Percentiles rank a stretch among this genome's conserved stretches.
Conservation (phyloP, 30 jellyfish, hydroid and myxozoan species). For the Hydra vulgaris region DNA sequence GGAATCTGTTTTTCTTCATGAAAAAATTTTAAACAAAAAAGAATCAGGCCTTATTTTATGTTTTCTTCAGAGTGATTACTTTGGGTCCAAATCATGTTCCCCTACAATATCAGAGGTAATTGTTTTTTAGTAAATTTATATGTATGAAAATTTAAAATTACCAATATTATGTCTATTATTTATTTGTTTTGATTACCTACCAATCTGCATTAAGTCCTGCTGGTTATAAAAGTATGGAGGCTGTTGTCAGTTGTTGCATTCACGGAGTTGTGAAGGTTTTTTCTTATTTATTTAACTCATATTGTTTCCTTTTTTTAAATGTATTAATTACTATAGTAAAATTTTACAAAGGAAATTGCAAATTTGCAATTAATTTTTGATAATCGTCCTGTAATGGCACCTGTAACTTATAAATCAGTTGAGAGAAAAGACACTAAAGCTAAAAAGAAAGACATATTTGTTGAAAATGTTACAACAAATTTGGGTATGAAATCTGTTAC, state of each 20-base stretch:
- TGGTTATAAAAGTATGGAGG: constrained; percentile 8
- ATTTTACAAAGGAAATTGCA: constrained; percentile 1
- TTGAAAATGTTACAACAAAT: too few relatives aligned
- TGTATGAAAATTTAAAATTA: too few relatives aligned
- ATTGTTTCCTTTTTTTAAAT: too few relatives aligned
- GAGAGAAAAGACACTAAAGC: neutral
- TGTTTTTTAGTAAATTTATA: neutral
- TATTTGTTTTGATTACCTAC: neutral
- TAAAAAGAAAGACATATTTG: neutral
- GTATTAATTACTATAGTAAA: neutral
- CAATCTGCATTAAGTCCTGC: constrained; percentile 2
- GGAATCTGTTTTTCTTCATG: too few relatives aligned
- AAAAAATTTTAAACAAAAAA: too few relatives aligned
- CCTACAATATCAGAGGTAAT: neutral
- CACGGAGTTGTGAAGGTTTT: constrained; percentile 19
- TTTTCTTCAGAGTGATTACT: neutral
- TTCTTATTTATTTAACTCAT: neutral
- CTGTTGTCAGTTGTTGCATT: constrained; percentile 8
- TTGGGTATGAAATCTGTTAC: neutral
- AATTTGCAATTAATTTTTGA: constrained; percentile 38
- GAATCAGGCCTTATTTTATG: too few relatives aligned
- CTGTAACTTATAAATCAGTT: constrained; percentile 23
- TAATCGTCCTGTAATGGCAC: constrained; percentile 45
- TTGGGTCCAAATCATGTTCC: neutral
- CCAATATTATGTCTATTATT: neutral